Conservation (phyloP, 2,888 invertebrate species). For the Ormyrus rosae region DNA sequence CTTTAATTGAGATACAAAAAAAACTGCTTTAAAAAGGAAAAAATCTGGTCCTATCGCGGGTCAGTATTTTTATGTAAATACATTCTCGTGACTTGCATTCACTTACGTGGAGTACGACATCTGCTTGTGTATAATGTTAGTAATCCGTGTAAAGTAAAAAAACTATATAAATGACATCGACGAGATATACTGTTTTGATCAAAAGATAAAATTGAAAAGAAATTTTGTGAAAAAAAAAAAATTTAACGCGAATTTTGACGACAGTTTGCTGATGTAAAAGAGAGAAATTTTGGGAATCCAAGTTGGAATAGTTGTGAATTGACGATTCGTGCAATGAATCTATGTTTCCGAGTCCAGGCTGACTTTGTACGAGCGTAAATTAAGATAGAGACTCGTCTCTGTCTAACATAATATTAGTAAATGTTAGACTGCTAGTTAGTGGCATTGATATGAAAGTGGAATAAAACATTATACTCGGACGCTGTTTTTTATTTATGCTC, state of each 20-base stretch:
- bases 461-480: conserved; percentile 64
- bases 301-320: conserved; percentile 23
- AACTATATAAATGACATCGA: conserved; percentile 21
- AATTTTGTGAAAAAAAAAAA: not conserved
- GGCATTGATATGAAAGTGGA: conserved; percentile 69
- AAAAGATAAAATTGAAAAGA: not conserved
- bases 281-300: conserved; percentile 17
- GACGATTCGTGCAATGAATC: conserved; percentile 59
- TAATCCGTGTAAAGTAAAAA: conserved; percentile 46
- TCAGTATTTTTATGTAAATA: conserved; percentile 50
- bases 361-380: conserved; percentile 53
- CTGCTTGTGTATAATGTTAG: conserved; percentile 53
- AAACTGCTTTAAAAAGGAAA: conserved; percentile 35
- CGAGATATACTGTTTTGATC: conserved; percentile 21
- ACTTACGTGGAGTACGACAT: conserved; percentile 41
- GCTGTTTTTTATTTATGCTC: conserved; percentile 30
- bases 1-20: conserved; percentile 3
- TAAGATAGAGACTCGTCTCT: conserved; percentile 55
- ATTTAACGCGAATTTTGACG: not conserved
- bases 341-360: conserved; percentile 54
- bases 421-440: conserved; percentile 70
- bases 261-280: not conserved
- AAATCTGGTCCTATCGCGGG: conserved; percentile 8
- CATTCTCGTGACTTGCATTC: conserved; percentile 44
- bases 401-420: conserved; percentile 64